Evolutionary conservation across 2,797 vertebrate species (phyloP), one percentile per base, ranked within the genome.

Genomic region (Gymnodraco acuticeps): DNA sequence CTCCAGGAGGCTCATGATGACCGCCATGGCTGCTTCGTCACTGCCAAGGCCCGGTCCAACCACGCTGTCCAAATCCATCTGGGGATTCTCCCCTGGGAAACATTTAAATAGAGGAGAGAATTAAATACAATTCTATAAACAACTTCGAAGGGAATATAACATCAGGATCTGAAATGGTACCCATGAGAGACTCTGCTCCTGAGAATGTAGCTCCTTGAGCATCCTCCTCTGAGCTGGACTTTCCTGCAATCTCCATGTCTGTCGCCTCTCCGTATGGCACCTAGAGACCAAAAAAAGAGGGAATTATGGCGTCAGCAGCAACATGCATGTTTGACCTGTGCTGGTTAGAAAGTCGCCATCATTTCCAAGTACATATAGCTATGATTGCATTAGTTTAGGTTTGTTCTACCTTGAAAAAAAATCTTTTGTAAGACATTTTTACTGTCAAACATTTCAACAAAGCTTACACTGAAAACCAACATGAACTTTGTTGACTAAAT

Each of bases 1-100:
- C 93, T 99, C 97, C 89, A 98, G 89, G 78, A 98, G 96, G 92
- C 96, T 98, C 97, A 98, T 97, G 80, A 99, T 96, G 62, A 97
- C 95, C 0, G 97, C 96, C 95, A 98, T 95, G 19, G 96, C 95
- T 13, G 95, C 95, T 87, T 97, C 96, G 0, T 98, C 96, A 0
- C 93, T 96, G 31, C 91, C 85, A 9, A 96, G 90, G 55, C 94
- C 93, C 1, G 95, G 93, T 73, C 94, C 96, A 69, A 96, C 96
- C 33, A 96, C 90, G 41, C 92, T 93, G 82, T 97, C 96, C 10
- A 98, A 95, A 80, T 97, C 96, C 92, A 98, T 79, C 76, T 96
- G 96, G 51, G 96, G 91, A 66, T 66, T 91, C 10, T 94, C 96
- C 86, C 94, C 97, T 98, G 63, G 3, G 43, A 53, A 27, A 17